Evolutionary conservation across 2,797 vertebrate genomes (phyloP).

Genomic region (Catharus ustulatus): DNA sequence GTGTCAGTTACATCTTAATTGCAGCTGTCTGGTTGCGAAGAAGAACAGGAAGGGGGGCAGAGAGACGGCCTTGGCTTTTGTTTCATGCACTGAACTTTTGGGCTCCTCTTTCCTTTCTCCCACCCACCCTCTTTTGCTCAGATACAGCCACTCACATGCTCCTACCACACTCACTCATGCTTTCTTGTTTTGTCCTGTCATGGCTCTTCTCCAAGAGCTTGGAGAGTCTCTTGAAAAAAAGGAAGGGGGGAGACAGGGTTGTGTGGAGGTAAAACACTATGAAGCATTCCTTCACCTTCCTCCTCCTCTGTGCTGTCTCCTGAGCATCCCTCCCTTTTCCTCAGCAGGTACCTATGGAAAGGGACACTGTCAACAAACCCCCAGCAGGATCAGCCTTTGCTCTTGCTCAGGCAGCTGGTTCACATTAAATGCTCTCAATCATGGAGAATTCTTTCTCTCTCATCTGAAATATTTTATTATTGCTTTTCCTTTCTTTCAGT

Average conservation of each 20-base stretch:
- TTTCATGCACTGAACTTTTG: neutral
- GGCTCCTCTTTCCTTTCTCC: neutral
- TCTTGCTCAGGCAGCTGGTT: conserved; percentile 72
- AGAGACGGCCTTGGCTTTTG: conserved; percentile 20
- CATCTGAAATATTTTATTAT: conserved; percentile 74
- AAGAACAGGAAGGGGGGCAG: conserved; percentile 28
- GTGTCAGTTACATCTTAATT: conserved; percentile 56
- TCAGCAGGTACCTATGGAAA: conserved; percentile 61
- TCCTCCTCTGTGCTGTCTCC: neutral
- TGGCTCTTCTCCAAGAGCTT: conserved; percentile 69
- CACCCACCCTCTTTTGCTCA: neutral
- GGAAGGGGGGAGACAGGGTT: neutral
- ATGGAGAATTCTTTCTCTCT: conserved; percentile 70
- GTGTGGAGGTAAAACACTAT: neutral
- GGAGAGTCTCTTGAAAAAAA: conserved; percentile 56
- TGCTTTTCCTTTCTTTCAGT: conserved; percentile 67
- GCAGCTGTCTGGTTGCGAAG: neutral
- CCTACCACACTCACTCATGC: neutral
- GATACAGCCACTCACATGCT: neutral
- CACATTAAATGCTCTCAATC: conserved; percentile 72
- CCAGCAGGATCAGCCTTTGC: conserved; percentile 54
- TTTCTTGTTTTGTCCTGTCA: conserved; percentile 57
- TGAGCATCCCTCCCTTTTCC: conserved; percentile 46
- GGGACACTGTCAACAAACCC: conserved; percentile 47
- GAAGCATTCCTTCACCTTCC: conserved; percentile 1